These are phyloP conservation scores for Agonopterix heracliana DNA, from an alignment of 2,888 invertebrate genomes.

Conservation along the genomic window DNA sequence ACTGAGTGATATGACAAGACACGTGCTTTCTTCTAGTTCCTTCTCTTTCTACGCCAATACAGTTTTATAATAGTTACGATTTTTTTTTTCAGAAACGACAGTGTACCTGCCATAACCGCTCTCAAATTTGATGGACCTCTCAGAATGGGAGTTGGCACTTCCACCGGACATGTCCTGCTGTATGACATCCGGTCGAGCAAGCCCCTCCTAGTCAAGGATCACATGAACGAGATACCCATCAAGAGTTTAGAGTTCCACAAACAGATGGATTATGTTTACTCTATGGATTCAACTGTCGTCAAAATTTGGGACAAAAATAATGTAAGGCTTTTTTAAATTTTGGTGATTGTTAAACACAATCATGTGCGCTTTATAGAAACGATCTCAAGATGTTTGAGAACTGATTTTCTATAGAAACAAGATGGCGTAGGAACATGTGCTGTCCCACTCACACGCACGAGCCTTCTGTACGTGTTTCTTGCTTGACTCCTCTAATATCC, in stretches of 20 bases:
- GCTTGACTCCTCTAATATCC: no score
- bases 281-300: constrained; percentile 90
- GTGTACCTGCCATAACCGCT: constrained; percentile 85
- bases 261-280: constrained; percentile 87
- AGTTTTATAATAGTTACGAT: no score
- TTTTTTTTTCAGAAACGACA: constrained; percentile 77
- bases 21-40: no score
- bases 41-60: no score
- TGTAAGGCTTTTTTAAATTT: constrained; percentile 60
- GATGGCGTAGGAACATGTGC: no score
- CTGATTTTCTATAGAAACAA: no score
- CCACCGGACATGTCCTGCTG: constrained; percentile 93
- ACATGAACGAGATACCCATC: constrained; percentile 95
- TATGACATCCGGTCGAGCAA: constrained; percentile 96
- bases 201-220: constrained; percentile 94
- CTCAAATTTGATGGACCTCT: constrained; percentile 85
- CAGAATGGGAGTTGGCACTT: constrained; percentile 92
- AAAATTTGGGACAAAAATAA: constrained; percentile 94
- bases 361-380: no score
- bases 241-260: constrained; percentile 91
- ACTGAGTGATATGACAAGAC: no score
- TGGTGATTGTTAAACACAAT: not conserved
- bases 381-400: no score
- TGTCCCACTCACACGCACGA: no score
- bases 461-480: no score